A percentile compares a stretch with the other conserved stretches of the same genome.
phyloP scores from a whole-genome alignment of 2,888 invertebrate genomes.

The Abrostola triplasia region DNA sequence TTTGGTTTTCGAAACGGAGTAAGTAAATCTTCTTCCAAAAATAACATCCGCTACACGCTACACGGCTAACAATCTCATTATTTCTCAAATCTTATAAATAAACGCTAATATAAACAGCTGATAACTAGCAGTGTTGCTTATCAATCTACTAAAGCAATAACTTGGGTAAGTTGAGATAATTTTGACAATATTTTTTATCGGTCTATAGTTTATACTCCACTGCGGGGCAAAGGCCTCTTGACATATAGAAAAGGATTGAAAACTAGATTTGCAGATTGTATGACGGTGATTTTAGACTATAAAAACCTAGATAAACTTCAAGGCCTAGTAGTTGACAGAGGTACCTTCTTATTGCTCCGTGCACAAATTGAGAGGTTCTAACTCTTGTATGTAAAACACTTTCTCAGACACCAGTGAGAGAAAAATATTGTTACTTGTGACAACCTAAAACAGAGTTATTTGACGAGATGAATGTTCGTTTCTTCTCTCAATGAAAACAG shows the following conservation, averaged over 20 bases:
- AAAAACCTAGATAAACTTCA: too few relatives aligned
- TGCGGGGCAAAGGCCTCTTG: not conserved
- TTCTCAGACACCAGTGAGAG: too few relatives aligned
- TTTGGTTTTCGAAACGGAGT: not conserved
- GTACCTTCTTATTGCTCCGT: too few relatives aligned
- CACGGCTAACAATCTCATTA: not conserved
- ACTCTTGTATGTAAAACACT: too few relatives aligned
- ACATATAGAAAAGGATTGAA: not conserved
- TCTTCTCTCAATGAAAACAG: too few relatives aligned
- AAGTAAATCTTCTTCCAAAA: not conserved
- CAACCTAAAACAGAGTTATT: too few relatives aligned
- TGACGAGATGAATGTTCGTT: too few relatives aligned
- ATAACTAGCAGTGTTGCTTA: not conserved
- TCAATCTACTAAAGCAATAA: not conserved
- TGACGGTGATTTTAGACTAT: not conserved
- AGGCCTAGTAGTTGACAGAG: too few relatives aligned
- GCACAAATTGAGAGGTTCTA: too few relatives aligned
- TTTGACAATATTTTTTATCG: not conserved
- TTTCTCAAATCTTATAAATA: conserved; percentile 1
- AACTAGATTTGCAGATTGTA: not conserved
- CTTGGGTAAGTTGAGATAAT: not conserved
- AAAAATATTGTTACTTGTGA: too few relatives aligned
- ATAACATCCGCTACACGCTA: not conserved
- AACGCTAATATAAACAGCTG: conserved; percentile 2
- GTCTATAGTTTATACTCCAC: too few relatives aligned